These are phyloP conservation scores for Anastrepha ludens DNA, from an alignment of 1,140 invertebrate genomes.

Conservation along the genomic window DNA sequence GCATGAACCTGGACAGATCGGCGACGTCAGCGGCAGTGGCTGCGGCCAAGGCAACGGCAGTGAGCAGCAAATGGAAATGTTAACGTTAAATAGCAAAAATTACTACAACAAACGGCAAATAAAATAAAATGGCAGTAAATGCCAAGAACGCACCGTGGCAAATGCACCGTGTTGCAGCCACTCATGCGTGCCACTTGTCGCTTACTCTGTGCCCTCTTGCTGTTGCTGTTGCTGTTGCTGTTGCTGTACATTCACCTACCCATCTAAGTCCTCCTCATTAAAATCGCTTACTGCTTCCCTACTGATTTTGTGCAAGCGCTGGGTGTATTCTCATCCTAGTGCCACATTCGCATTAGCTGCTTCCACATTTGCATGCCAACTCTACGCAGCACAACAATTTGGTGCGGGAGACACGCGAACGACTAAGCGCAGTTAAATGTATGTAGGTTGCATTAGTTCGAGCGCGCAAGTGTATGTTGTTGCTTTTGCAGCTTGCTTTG, in stretches of 20 bases:
- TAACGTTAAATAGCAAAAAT: neutral
- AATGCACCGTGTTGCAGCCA: neutral
- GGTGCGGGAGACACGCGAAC: neutral
- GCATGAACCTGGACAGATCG: neutral
- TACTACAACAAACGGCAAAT: neutral
- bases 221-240: neutral
- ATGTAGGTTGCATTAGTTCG: neutral
- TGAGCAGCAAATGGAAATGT: constrained; percentile 31
- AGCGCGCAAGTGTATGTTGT: neutral
- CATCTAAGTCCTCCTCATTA: constrained; percentile 37
- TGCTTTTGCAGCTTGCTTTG: neutral
- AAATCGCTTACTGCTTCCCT: constrained; percentile 35
- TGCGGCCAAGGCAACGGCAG: neutral
- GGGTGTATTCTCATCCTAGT: neutral
- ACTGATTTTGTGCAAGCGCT: neutral
- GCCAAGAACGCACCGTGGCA: neutral
- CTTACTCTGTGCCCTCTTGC: neutral
- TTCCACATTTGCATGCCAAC: constrained; percentile 43
- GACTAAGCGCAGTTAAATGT: neutral
- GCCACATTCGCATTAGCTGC: neutral
- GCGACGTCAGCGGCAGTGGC: neutral
- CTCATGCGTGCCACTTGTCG: constrained; percentile 9
- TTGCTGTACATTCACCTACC: neutral
- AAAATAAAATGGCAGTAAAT: constrained; percentile 7
- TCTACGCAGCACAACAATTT: neutral